Evolutionary conservation across 1,140 invertebrate genomes (phyloP), one percentile per base, ranked within the genome.

Genomic region (Planococcus citri): DNA sequence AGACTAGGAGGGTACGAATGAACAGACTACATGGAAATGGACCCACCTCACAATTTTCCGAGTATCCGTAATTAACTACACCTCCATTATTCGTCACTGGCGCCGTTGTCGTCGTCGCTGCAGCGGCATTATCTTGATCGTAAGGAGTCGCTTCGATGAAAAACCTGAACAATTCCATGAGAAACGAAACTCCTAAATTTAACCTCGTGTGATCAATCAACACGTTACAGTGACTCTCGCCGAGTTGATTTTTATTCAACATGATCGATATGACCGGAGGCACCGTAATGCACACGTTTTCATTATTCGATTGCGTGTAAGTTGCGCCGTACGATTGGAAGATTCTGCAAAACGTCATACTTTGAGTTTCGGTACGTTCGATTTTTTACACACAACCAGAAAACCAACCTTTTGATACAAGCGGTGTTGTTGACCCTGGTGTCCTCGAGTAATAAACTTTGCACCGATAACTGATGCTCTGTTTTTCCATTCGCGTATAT

Each of bases 101-200:
- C n/a, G 37, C 37, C 9, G 37, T 41, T 10, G 37, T 41, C 37
- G 37, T 41, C n/a, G 37, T 9, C n/a, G n/a, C n/a, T n/a, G n/a
- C n/a, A n/a, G n/a, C n/a, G n/a, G n/a, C 86, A 69, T 81, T 74
- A 70, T 80, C 76, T 21, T 73, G 72, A 57, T 82, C 79, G 73
- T 80, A 81, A 8, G 87, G 87, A 72, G 88, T 76, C 8, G 85
- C 85, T 71, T 88, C 86, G 3, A 87, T 75, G 69, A 90, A 78
- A 74, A 89, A 89, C 22, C 85, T 78, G 0, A 83, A 82, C 24
- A 91, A 75, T 41, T 86, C 83, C 72, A 88, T 79, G 12, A 88
- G 77, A 78, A 90, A 90, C 17, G 88, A 84, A 25, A 89, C 82
- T 1, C 87, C 86, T 1, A 91, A 76, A 76, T 88, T 89, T n/a